Base-by-base conservation (phyloP, 1,140 invertebrate genomes). In the Bombus huntii region DNA sequence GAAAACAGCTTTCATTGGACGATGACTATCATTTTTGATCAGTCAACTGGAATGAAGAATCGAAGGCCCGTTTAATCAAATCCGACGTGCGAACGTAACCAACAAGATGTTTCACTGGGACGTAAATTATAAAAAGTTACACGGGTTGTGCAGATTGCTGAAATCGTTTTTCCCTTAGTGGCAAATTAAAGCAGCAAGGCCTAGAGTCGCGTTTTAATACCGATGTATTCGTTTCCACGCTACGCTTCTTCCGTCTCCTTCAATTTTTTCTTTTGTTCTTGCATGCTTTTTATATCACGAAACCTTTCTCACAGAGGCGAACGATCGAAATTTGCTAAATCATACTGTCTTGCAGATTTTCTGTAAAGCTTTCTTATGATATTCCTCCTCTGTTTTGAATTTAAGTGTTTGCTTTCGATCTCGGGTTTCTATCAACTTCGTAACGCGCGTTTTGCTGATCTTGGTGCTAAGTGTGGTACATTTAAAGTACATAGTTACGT, bases 1-100 rank as follows among this genome's bases (percentile, higher is more conserved):
- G 71, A 81, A 85, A 81, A 81, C 70, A 39, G 70, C 78, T 74
- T 85, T 57, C 78, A 72, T 72, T 85, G 59, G 78, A 4, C 42
- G 77, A 0, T 70, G 57, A 47, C 28, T 22, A 81, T 81, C 78
- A 57, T 81, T 53, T 37, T 72, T 80, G 66, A 80, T 85, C 53
- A 12, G 3, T 1, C 62, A 28, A 28, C n/a, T 57, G 15, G 53
- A 84, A 47, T 34, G 68, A 72, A 39, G 70, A 62, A 79, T 62
- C 10, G 53, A 78, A 13, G 53, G 10, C 12, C 3, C 39, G 22
- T 72, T 37, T 72, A 72, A 44, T 70, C 34, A 31, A 34, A 79
- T 59, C 74, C 65, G 13, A 37, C 83, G 44, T 37, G 74, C 28
- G 74, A 77, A 39, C 74, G 28, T 18, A 53, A 39, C 25, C 5